Evolutionary conservation across 2,113 vertebrate species (phyloP).

Genomic region (Perca schrenkii): DNA sequence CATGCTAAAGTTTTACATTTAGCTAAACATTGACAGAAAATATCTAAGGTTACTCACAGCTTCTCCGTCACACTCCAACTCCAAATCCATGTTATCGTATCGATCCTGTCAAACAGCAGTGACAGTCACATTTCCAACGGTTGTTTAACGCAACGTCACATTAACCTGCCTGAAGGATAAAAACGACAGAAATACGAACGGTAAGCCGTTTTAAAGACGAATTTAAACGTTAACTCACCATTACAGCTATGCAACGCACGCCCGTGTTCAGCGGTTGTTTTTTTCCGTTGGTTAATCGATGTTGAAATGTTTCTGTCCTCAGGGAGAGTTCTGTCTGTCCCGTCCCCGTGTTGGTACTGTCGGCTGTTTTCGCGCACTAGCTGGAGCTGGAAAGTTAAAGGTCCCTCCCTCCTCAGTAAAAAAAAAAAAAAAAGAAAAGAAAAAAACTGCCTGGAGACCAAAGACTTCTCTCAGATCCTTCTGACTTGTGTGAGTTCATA

Average conservation of each 20-base stretch:
- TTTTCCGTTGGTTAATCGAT: not conserved
- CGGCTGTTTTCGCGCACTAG: conserved; percentile 3
- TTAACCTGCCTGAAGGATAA: not conserved
- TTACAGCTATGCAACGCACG: not conserved
- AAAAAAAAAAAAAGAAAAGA: not conserved
- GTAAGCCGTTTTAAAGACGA: not conserved
- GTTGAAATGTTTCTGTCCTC: not conserved
- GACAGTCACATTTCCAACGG: not conserved
- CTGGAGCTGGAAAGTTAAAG: not conserved
- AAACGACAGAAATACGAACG: not conserved
- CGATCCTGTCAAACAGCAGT: conserved; percentile 54
- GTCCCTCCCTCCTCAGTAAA: conserved; percentile 3
- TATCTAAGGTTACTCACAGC: conserved; percentile 44
- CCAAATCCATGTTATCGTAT: conserved; percentile 61
- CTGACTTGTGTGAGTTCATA: not conserved
- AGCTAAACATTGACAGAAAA: not conserved
- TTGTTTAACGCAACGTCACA: not conserved
- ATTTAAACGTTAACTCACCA: conserved; percentile 43
- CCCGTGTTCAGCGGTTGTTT: not conserved
- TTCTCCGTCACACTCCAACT: conserved; percentile 69
- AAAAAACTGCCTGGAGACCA: not conserved
- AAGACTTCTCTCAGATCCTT: not conserved
- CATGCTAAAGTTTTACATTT: not conserved
- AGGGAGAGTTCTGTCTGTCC: not conserved
- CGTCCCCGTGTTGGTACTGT: not conserved